phyloP scores from a whole-genome alignment of 2,888 invertebrate species.

The Parnassius apollo region DNA sequence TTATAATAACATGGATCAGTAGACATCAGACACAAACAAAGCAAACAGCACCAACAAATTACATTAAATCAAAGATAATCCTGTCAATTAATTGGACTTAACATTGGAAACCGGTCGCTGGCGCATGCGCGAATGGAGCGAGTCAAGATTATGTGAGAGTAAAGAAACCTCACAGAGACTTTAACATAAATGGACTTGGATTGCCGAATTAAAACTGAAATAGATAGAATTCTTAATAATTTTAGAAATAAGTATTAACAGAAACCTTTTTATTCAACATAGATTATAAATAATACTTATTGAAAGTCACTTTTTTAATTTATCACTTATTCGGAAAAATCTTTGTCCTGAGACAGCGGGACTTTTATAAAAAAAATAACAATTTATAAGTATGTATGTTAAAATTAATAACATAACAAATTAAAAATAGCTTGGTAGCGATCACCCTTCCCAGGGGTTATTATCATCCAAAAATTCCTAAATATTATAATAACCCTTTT shows the following conservation, averaged over 20 bases:
- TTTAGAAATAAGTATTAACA: background rate
- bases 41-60: slow-evolving; percentile 73
- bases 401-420: too few relatives aligned
- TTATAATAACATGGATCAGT: slow-evolving; percentile 43
- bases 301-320: too few relatives aligned
- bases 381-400: too few relatives aligned
- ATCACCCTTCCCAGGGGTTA: too few relatives aligned
- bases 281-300: too few relatives aligned
- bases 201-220: background rate
- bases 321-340: too few relatives aligned
- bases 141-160: slow-evolving; percentile 58
- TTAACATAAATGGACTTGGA: background rate
- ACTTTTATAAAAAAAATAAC: too few relatives aligned
- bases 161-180: slow-evolving; percentile 27
- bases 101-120: slow-evolving; percentile 71
- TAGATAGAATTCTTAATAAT: background rate
- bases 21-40: slow-evolving; percentile 60
- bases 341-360: too few relatives aligned
- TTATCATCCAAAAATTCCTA: too few relatives aligned
- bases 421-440: too few relatives aligned
- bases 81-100: slow-evolving; percentile 80
- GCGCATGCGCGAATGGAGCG: slow-evolving; percentile 74
- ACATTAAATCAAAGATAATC: slow-evolving; percentile 80
- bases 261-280: too few relatives aligned
- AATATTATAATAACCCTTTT: too few relatives aligned